Percentiles rank a stretch among this genome's conserved stretches.
phyloP scores from a whole-genome alignment of 1,140 invertebrate genomes.

The Meteorus sp. region DNA sequence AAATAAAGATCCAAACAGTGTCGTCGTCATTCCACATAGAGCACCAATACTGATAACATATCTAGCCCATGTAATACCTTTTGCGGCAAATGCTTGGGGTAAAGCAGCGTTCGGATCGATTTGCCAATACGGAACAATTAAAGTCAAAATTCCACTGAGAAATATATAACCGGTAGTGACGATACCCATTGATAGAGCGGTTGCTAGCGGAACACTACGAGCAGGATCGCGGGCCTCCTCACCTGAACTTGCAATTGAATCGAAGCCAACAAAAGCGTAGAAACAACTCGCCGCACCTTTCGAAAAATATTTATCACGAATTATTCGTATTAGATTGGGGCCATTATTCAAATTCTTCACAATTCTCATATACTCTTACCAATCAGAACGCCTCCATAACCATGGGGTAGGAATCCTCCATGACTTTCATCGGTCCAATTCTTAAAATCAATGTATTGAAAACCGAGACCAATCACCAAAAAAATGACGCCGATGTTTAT shows the following conservation, averaged over 20 bases:
- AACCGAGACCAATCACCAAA: constrained; percentile 75
- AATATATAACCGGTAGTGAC: constrained; percentile 79
- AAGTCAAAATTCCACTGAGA: constrained; percentile 79
- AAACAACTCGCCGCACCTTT: constrained; percentile 85
- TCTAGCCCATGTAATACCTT: constrained; percentile 80
- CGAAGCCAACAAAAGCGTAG: constrained; percentile 87
- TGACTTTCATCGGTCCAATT: constrained; percentile 74
- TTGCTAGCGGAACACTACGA: constrained; percentile 80
- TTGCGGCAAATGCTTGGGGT: constrained; percentile 78
- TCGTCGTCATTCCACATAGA: constrained; percentile 87
- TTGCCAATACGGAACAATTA: constrained; percentile 79
- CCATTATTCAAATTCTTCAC: background rate
- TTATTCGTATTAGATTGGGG: background rate
- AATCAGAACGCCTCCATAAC: constrained; percentile 74
- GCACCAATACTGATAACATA: constrained; percentile 85
- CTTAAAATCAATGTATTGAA: constrained; percentile 74
- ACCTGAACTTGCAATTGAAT: constrained; percentile 84
- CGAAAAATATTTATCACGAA: background rate
- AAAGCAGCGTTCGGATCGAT: constrained; percentile 79
- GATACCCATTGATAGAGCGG: constrained; percentile 75
- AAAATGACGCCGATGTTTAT: constrained; percentile 77
- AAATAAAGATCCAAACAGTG: constrained; percentile 82
- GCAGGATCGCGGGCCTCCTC: constrained; percentile 83
- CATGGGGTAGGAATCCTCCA: constrained; percentile 79
- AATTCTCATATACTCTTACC: constrained; percentile 30